Evolutionary conservation across 2,113 vertebrate genomes (phyloP).

Genomic region (Oncorhynchus nerka): DNA sequence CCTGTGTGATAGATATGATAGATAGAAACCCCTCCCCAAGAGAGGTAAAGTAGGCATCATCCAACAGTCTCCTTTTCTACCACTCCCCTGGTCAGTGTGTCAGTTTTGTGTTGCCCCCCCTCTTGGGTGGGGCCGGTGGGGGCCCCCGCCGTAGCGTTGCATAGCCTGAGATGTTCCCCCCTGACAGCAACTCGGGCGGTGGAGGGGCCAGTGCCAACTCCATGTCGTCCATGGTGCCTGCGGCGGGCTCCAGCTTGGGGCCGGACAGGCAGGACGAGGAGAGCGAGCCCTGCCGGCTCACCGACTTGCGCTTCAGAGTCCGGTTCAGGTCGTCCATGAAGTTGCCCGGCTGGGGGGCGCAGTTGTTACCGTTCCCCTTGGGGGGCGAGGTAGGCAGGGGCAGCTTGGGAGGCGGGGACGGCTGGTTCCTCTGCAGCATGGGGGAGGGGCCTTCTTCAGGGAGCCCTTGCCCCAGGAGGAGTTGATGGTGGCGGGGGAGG

Average conservation of each 20-base stretch:
- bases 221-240: constrained; percentile 91
- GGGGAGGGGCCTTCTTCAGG: constrained; percentile 87
- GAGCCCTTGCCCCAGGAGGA: constrained; percentile 80
- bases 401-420: constrained; percentile 58
- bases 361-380: constrained; percentile 5
- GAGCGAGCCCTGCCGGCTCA: constrained; percentile 85
- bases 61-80: neutral
- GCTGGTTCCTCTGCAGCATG: constrained; percentile 78
- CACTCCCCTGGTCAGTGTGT: constrained; percentile 59
- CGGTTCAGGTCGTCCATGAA: constrained; percentile 94
- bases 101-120: constrained; percentile 93
- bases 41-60: neutral
- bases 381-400: constrained; percentile 7
- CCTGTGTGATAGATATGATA: constrained; percentile 63
- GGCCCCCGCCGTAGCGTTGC: constrained; percentile 92
- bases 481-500: constrained; percentile 55
- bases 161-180: constrained; percentile 92
- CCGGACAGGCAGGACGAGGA: constrained; percentile 72
- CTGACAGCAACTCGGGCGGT: constrained; percentile 87
- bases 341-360: constrained; percentile 82
- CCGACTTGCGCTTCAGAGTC: constrained; percentile 91
- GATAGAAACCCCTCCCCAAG: no score
- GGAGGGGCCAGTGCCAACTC: constrained; percentile 85
- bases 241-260: constrained; percentile 74
- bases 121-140: constrained; percentile 90